phyloP scores from a whole-genome alignment of 2,797 vertebrate genomes.

The Tapera naevia region DNA sequence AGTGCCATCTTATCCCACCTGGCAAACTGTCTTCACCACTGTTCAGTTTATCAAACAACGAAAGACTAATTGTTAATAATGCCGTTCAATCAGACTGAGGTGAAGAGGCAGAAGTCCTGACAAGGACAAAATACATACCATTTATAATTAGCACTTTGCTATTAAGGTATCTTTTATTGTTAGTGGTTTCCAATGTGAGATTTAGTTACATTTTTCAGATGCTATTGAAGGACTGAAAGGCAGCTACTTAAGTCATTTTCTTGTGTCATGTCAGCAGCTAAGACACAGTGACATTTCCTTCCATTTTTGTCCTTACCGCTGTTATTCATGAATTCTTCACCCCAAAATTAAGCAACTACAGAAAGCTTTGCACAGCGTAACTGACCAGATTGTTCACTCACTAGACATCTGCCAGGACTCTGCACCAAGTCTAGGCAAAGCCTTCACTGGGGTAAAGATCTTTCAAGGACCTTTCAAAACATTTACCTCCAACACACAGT shows the following conservation, averaged over 20 bases:
- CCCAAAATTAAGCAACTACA: background rate
- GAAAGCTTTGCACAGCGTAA: background rate
- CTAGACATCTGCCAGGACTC: background rate
- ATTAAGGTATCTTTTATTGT: background rate
- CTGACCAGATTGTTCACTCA: background rate
- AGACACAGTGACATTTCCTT: rapidly evolving
- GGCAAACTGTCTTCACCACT: background rate
- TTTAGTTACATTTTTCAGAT: background rate
- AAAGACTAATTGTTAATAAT: background rate
- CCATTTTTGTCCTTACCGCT: background rate
- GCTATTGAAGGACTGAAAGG: background rate
- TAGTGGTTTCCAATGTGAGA: background rate
- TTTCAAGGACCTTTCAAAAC: background rate
- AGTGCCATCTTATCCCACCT: background rate
- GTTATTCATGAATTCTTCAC: background rate
- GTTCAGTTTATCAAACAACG: background rate
- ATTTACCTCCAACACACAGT: background rate
- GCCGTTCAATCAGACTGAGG: background rate
- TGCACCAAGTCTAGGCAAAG: background rate
- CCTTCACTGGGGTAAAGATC: background rate
- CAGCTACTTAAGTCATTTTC: background rate
- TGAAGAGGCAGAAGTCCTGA: background rate
- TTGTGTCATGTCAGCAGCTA: background rate
- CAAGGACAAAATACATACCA: background rate
- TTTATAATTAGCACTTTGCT: background rate